Base-by-base conservation (phyloP, 2,888 invertebrate species). In the Drosophila siamana region DNA sequence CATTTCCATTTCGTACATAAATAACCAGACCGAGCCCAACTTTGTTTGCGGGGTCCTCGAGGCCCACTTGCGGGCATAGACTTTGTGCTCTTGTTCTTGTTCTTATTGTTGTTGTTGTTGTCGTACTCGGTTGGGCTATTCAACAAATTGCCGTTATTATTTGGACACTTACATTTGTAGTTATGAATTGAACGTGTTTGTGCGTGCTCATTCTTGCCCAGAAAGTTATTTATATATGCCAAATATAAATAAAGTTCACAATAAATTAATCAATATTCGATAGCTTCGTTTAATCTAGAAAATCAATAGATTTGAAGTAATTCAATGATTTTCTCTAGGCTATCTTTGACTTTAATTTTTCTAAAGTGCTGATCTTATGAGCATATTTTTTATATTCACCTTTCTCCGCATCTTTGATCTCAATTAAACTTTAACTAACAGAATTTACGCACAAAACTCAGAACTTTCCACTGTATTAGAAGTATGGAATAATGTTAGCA, bases 91-190 rank as follows among this genome's bases (percentile, higher is more conserved):
- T 33, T 33, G 11, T 33, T 11, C 33, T 33, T 30, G 9, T 9
- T 11, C 30, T 30, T 30, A 4, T 30, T 30, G 9, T 11, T 9
- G 8, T 36, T 30, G 11, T 26, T 6, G 8, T 16, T 15, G 13
- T 38, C 15, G 38, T 8, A 16, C 26, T 9, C 28, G 65, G 48
- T 57, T 77, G 50, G 54, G 13, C 78, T 11, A 59, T 66, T 72
- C 44, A 41, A 54, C 16, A 67, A 73, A 77, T 74, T 77, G 63
- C 52, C 16, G 41, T 19, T 40, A 40, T 44, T 43, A 63, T 57
- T 72, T 52, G 56, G 22, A 28, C 41, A 36, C 13, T 11, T 15
- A 41, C 22, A 52, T 40, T 40, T 52, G 16, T 30, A 41, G 41
- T 30, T 52, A 52, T 30, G 41, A 28, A 52, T 41, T 41, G 41